phyloP scores from a whole-genome alignment of 2,113 vertebrate genomes.

The Bolborhynchus lineola region DNA sequence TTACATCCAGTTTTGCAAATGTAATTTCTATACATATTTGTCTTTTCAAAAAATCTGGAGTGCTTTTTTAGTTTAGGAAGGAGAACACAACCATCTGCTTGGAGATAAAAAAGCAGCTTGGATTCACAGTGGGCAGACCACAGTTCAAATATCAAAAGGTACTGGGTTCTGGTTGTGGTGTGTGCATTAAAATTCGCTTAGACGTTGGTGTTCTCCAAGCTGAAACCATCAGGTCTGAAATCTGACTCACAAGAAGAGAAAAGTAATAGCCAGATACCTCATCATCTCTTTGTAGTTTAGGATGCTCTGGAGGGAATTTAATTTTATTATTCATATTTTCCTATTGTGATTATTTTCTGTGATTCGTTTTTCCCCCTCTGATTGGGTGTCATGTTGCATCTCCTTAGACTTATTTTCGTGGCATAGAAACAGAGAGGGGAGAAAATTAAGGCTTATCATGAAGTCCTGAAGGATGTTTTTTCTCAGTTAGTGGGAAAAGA shows the following conservation, averaged over 20 bases:
- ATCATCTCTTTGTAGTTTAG: background rate
- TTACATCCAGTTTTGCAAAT: slow-evolving; percentile 44
- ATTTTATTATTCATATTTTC: background rate
- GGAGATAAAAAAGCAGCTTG: slow-evolving; percentile 59
- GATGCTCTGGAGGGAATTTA: background rate
- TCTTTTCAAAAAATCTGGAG: slow-evolving; percentile 56
- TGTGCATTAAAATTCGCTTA: background rate
- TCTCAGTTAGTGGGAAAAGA: background rate
- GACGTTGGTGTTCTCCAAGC: background rate
- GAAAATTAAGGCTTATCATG: background rate
- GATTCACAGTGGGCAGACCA: background rate
- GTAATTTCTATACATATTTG: slow-evolving; percentile 70
- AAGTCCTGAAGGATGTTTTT: background rate
- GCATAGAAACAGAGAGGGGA: background rate
- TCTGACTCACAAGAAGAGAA: background rate
- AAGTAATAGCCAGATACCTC: background rate
- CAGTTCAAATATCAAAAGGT: slow-evolving; percentile 20
- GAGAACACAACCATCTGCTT: slow-evolving; percentile 61
- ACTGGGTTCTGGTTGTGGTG: background rate
- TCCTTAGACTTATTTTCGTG: background rate
- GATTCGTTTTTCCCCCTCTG: background rate
- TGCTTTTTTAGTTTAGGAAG: slow-evolving; percentile 49
- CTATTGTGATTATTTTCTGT: background rate
- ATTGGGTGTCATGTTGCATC: background rate
- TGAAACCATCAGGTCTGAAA: background rate